These are phyloP conservation scores for Linhomoeus sp. DNA, from an alignment of 2,888 invertebrate genomes.

Conservation along the genomic window DNA sequence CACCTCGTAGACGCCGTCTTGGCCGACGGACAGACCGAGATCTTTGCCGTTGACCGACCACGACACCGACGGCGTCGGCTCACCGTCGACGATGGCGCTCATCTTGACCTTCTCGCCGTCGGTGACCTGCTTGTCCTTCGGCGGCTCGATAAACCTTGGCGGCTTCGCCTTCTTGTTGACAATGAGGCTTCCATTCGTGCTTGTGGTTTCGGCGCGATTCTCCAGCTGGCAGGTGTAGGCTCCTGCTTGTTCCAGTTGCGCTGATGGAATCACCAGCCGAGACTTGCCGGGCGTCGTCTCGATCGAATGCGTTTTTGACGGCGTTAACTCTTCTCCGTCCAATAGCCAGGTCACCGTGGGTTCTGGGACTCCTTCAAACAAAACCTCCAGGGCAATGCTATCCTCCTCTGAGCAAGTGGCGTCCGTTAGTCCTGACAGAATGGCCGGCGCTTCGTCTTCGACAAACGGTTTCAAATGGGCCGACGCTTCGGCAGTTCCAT, in stretches of 20 bases:
- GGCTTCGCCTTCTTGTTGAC: no score
- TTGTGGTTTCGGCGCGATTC: no score
- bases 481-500: slow-evolving; percentile 23
- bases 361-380: background rate
- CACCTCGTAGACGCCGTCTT: background rate
- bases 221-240: no score
- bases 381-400: slow-evolving; percentile 2
- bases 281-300: background rate
- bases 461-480: slow-evolving; percentile 11
- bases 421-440: slow-evolving; percentile 6
- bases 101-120: background rate
- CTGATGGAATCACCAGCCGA: no score
- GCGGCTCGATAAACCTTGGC: no score
- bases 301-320: background rate
- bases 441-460: background rate
- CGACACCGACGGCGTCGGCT: no score
- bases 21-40: no score
- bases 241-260: no score
- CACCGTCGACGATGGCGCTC: background rate
- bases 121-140: no score
- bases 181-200: no score
- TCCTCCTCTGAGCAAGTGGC: slow-evolving; percentile 12
- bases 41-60: no score
- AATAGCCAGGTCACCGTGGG: slow-evolving; percentile 1
- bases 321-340: background rate